These are phyloP conservation scores for Heliconius eleuchia DNA, from an alignment of 1,140 invertebrate species.

Conservation along the genomic window DNA sequence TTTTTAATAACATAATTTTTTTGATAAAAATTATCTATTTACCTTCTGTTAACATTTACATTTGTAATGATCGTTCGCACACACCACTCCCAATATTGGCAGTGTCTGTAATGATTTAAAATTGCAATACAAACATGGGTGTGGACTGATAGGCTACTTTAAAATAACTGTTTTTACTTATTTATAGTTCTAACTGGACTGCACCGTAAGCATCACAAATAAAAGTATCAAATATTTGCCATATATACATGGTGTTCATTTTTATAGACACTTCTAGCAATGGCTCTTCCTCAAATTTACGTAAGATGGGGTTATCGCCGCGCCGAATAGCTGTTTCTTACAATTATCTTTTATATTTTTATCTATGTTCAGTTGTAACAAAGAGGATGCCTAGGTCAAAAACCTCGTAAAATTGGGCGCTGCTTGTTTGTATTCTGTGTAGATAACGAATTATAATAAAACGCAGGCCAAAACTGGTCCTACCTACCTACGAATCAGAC, in stretches of 20 bases:
- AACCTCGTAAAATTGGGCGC: constrained; percentile 65
- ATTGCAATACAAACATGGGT: constrained; percentile 21
- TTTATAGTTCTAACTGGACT: constrained; percentile 36
- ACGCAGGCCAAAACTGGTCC: constrained; percentile 43
- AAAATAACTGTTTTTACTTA: constrained; percentile 33
- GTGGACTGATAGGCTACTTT: constrained; percentile 27
- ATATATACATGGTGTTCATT: constrained; percentile 12
- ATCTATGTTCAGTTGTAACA: constrained; percentile 51
- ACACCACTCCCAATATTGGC: constrained; percentile 42
- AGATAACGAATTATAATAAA: constrained; percentile 44
- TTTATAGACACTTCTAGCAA: constrained; percentile 31
- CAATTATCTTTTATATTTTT: constrained; percentile 55
- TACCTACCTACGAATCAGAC: constrained; percentile 37
- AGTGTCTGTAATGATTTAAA: constrained; percentile 26
- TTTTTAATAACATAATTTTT: neutral
- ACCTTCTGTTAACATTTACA: constrained; percentile 25
- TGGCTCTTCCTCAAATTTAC: constrained; percentile 34
- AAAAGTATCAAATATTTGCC: constrained; percentile 25
- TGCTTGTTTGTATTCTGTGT: constrained; percentile 45
- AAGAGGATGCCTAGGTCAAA: constrained; percentile 65
- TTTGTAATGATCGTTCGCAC: constrained; percentile 19
- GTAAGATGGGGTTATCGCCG: constrained; percentile 45
- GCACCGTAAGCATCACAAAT: constrained; percentile 30
- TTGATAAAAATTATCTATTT: constrained; percentile 20
- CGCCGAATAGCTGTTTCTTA: constrained; percentile 43